A percentile compares a stretch with the other conserved stretches of the same genome.
These are phyloP conservation scores for Macrophya annulata DNA, from an alignment of 2,888 invertebrate genomes.

Conservation along the genomic window DNA sequence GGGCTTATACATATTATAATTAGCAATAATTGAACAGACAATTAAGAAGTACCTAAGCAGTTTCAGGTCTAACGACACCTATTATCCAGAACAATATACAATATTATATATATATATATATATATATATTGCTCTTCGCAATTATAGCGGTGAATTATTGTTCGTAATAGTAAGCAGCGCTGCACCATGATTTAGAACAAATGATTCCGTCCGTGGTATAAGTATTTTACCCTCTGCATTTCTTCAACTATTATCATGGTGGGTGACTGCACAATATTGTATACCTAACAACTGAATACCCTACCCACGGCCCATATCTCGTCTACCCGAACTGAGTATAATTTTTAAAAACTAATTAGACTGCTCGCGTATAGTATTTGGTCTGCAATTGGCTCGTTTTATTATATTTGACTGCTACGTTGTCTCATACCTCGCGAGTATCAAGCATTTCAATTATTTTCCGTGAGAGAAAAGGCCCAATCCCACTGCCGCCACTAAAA, in stretches of 20 bases:
- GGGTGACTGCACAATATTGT: not conserved
- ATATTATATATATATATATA: too few relatives aligned
- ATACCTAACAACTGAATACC: not conserved
- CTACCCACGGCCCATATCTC: not conserved
- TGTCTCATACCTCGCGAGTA: too few relatives aligned
- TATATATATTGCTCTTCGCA: conserved; percentile 1
- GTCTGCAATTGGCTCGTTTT: too few relatives aligned
- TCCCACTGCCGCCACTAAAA: not conserved
- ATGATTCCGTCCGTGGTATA: not conserved
- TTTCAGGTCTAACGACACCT: conserved; percentile 32
- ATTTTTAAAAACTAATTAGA: not conserved
- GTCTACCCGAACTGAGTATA: not conserved
- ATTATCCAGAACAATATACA: conserved; percentile 31
- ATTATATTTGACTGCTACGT: too few relatives aligned
- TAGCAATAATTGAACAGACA: conserved; percentile 33
- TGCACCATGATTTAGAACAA: not conserved
- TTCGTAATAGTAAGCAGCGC: not conserved
- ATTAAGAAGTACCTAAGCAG: not conserved
- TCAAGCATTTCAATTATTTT: not conserved
- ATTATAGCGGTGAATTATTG: conserved; percentile 18
- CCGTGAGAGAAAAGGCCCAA: not conserved
- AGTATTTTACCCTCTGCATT: not conserved
- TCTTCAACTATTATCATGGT: not conserved
- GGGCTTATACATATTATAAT: conserved; percentile 42
- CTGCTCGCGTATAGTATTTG: too few relatives aligned